Evolutionary conservation across 2,113 vertebrate species (phyloP), one percentile per base, ranked within the genome.

Genomic region (Murina feae): DNA sequence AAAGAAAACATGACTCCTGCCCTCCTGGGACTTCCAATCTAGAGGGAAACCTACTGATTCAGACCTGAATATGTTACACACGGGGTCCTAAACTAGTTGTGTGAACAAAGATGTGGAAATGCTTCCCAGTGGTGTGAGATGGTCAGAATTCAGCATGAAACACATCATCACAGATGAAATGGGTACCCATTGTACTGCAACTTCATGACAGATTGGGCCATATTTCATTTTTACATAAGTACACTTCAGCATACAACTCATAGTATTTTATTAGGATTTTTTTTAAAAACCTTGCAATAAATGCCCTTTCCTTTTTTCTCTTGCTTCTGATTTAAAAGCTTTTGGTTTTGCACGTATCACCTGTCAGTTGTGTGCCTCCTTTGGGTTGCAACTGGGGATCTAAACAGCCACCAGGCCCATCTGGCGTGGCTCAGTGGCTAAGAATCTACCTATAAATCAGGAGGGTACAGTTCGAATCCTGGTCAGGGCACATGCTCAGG

Each of bases 231-330:
- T 81, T 5, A 69, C 18, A 1, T 72, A 39, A 25, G 12, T n/a
- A 14, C 18, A 58, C 47, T 81, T 86, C 10, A 35, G 28, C 39
- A 8, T 39, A 94, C 37, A 30, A 32, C 21, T 87, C 42, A 25
- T 8, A 68, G 25, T 68, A n/a, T 93, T 91, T 79, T 79, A 86
- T 76, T 82, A 88, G 63, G 21, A 21, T 21, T 85, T 79, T 53
- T 28, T 6, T 18, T 23, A 53, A 39, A 69, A 47, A 35, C 72
- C 21, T 81, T n/a, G 18, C 37, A 69, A 44, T 37, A 86, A 82
- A 65, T n/a, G 9, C 5, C 37, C 6, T 30, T 84, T 78, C 18
- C 20, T 91, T 71, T 81, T 28, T 14, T 32, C 44, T 91, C 63
- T 60, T 60, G 11, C 39, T 83, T 82, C 79, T 47, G n/a, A 17